Conservation (phyloP, 2,888 invertebrate species). For the Papilio gigon region DNA sequence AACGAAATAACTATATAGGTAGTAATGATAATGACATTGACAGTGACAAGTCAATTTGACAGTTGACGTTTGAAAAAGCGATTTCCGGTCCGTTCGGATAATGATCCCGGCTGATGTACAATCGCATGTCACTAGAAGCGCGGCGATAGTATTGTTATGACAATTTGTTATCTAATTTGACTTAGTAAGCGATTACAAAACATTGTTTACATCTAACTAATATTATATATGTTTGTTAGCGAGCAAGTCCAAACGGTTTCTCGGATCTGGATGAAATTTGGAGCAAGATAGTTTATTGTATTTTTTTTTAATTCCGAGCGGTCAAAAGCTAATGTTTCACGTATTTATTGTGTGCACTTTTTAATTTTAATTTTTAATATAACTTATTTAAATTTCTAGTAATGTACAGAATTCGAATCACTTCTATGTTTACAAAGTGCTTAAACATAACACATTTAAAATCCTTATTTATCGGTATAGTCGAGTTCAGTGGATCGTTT, state of each 20-base stretch:
- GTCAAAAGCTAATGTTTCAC: no score
- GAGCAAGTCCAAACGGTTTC: no score
- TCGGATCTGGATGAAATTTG: no score
- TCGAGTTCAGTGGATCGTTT: neutral
- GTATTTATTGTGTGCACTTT: no score
- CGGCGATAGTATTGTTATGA: slow-evolving; percentile 49
- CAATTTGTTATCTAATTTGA: slow-evolving; percentile 30
- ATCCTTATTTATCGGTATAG: neutral
- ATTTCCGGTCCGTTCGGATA: slow-evolving; percentile 38
- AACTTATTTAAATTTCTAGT: no score
- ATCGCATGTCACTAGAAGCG: slow-evolving; percentile 46
- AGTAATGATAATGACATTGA: slow-evolving; percentile 10
- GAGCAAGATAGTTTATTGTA: no score
- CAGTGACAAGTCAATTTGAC: slow-evolving; percentile 3
- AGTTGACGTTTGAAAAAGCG: slow-evolving; percentile 33
- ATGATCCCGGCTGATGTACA: slow-evolving; percentile 54
- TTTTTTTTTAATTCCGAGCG: neutral
- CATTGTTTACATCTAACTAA: neutral
- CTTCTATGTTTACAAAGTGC: neutral
- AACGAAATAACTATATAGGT: neutral
- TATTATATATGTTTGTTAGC: neutral
- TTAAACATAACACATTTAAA: neutral
- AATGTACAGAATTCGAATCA: neutral
- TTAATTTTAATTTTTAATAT: no score
- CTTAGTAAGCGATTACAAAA: neutral